Conservation (phyloP, 2,113 vertebrate genomes). For the Dasyurus viverrinus region DNA sequence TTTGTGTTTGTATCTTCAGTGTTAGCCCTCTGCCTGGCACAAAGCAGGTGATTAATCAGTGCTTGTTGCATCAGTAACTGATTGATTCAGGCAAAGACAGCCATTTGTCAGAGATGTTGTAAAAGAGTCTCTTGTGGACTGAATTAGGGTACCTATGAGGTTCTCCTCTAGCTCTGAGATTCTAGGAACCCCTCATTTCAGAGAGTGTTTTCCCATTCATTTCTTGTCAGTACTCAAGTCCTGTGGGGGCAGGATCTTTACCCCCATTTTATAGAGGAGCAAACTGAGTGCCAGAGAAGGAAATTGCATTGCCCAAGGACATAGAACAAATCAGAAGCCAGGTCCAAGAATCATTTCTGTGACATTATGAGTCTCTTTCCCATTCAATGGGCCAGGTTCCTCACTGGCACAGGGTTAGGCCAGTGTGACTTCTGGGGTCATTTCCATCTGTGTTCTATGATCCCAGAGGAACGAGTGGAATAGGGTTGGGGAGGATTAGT, state of each 20-base stretch:
- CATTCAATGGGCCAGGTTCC: too few species aligned
- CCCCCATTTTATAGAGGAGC: neutral
- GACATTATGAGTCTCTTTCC: neutral
- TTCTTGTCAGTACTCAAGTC: neutral
- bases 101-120: neutral
- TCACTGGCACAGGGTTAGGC: neutral
- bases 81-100: conserved; percentile 5
- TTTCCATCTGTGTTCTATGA: neutral
- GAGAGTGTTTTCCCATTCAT: neutral
- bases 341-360: neutral
- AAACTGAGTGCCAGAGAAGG: neutral
- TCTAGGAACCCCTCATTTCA: neutral
- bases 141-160: neutral
- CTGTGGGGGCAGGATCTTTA: neutral
- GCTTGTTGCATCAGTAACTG: neutral
- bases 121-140: neutral
- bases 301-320: neutral
- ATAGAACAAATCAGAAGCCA: neutral
- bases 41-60: neutral
- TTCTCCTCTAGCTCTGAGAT: neutral
- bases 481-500: neutral
- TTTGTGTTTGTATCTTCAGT: neutral
- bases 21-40: neutral
- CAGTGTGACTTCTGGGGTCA: neutral
- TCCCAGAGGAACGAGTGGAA: neutral